These are phyloP conservation scores for Cecidostiba fungosa DNA, from an alignment of 2,888 invertebrate species.

Conservation along the genomic window DNA sequence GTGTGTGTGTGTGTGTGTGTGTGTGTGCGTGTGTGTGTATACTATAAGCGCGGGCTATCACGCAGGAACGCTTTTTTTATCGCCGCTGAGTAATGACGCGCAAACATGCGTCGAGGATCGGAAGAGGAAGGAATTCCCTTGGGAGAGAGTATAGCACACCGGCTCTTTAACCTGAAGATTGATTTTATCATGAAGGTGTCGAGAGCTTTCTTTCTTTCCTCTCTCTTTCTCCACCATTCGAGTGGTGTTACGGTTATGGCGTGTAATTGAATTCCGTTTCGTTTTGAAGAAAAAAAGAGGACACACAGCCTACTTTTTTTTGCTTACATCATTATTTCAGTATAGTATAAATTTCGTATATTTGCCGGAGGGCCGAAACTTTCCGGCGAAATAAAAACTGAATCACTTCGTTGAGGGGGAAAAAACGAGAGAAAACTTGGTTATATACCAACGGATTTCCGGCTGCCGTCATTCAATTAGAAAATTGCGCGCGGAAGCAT, in stretches of 20 bases:
- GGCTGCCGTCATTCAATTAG: constrained; percentile 56
- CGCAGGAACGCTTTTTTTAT: constrained; percentile 32
- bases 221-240: neutral
- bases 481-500: constrained; percentile 63
- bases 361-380: neutral
- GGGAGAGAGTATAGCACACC: neutral
- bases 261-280: neutral
- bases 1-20: no score
- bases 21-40: no score
- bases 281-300: neutral
- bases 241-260: no score
- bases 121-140: neutral
- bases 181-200: constrained; percentile 46
- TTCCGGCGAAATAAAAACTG: constrained; percentile 4
- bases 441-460: constrained; percentile 46
- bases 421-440: constrained; percentile 38
- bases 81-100: constrained; percentile 53
- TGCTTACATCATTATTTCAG: no score
- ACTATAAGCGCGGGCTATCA: constrained; percentile 34
- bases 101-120: constrained; percentile 32
- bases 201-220: neutral
- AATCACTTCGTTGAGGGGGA: neutral
- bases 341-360: neutral
- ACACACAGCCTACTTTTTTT: neutral
- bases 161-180: constrained; percentile 39